These are phyloP conservation scores for Osmerus mordax DNA, from an alignment of 2,113 vertebrate species.

Conservation along the genomic window DNA sequence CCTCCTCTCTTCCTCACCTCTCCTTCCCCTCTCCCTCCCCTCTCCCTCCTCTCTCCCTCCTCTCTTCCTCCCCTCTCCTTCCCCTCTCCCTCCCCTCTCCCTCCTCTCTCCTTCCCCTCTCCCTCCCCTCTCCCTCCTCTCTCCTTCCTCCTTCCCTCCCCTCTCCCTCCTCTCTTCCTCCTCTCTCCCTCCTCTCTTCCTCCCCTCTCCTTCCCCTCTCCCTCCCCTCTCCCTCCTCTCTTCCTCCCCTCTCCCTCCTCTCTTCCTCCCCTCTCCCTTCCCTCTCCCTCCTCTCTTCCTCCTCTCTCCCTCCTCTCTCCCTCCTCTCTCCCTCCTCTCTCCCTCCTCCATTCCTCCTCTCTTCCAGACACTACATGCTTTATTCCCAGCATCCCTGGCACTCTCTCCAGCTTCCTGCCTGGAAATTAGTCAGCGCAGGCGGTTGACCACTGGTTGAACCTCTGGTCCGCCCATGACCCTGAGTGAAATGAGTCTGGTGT, in stretches of 20 bases:
- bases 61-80: slow-evolving; percentile 10
- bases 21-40: no score
- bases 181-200: slow-evolving; percentile 19
- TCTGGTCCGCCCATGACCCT: slow-evolving; percentile 28
- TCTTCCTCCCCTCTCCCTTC: neutral
- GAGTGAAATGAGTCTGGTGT: slow-evolving; percentile 34
- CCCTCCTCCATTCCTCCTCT: slow-evolving; percentile 16
- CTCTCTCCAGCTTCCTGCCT: no score
- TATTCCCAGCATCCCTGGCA: no score
- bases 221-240: neutral
- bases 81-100: neutral
- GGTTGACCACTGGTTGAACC: slow-evolving; percentile 51
- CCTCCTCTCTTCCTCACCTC: neutral
- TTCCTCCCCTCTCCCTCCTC: slow-evolving; percentile 9
- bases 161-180: neutral
- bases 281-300: neutral
- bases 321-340: no score
- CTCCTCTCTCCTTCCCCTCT: slow-evolving; percentile 8
- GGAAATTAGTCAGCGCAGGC: slow-evolving; percentile 43
- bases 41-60: slow-evolving; percentile 4
- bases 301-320: slow-evolving; percentile 34
- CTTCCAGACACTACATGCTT: neutral
- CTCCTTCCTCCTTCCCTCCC: neutral
- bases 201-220: no score
- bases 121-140: neutral